Evolutionary conservation across 2,113 vertebrate genomes (phyloP).

Genomic region (Zootoca vivipara): DNA sequence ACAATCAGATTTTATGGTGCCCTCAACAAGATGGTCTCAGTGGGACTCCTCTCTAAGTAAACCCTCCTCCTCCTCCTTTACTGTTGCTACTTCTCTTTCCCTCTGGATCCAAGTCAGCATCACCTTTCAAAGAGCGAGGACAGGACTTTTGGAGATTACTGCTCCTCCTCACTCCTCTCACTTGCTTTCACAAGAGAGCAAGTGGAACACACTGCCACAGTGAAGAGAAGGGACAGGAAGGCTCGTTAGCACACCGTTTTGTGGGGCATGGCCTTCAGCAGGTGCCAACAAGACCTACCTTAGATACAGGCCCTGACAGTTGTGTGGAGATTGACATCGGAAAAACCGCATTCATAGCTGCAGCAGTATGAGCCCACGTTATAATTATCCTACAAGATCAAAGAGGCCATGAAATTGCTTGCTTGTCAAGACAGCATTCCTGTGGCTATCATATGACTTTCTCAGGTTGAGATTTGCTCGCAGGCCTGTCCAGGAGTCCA

Average conservation of each 20-base stretch:
- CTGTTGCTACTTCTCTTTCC: neutral
- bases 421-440: neutral
- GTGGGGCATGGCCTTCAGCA: neutral
- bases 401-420: neutral
- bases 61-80: neutral
- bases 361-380: neutral
- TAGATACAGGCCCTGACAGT: neutral
- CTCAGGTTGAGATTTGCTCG: neutral
- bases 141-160: too few relatives aligned
- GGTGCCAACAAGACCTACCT: neutral
- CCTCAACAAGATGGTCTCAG: neutral
- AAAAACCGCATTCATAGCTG: neutral
- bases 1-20: neutral
- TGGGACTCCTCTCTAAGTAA: neutral
- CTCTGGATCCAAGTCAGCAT: neutral
- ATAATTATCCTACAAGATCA: neutral
- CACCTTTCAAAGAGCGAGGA: neutral
- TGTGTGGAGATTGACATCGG: neutral
- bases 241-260: too few relatives aligned
- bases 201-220: neutral
- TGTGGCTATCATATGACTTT: neutral
- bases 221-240: neutral
- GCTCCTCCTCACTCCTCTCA: too few relatives aligned
- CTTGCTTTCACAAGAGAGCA: neutral
- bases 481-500: neutral